A percentile compares a stretch with the other conserved stretches of the same genome.
Conservation (phyloP, 35 echinoderm and acorn worm species). For the Holothuria glaberrima region DNA sequence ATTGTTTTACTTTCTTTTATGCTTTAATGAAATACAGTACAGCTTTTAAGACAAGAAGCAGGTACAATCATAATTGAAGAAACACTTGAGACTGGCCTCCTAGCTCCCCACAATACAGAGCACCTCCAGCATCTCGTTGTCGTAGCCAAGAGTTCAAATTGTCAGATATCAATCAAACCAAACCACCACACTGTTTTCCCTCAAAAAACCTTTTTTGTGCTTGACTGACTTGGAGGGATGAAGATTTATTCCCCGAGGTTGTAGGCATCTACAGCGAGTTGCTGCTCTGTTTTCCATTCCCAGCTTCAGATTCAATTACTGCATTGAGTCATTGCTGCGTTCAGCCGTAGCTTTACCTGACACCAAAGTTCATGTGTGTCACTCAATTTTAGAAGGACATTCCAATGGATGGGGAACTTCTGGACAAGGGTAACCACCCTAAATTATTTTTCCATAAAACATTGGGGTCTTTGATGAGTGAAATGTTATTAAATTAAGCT, state of each 20-base stretch:
- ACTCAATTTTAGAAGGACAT: background rate
- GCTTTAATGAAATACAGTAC: too few relatives aligned
- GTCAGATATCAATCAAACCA: slow-evolving; percentile 60
- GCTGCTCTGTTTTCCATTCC: slow-evolving; percentile 29
- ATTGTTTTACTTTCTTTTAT: too few relatives aligned
- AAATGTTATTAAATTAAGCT: too few relatives aligned
- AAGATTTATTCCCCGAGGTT: slow-evolving; percentile 55
- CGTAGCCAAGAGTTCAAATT: slow-evolving; percentile 57
- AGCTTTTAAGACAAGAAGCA: too few relatives aligned
- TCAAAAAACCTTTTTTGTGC: slow-evolving; percentile 53
- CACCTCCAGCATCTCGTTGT: slow-evolving; percentile 1
- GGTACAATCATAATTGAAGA: slow-evolving; percentile 29
- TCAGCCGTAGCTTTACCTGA: slow-evolving; percentile 16
- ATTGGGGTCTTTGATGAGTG: too few relatives aligned
- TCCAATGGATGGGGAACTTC: too few relatives aligned
- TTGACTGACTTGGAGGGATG: slow-evolving; percentile 43
- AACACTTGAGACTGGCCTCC: slow-evolving; percentile 39
- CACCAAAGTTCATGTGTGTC: slow-evolving; percentile 15
- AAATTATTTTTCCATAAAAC: too few relatives aligned
- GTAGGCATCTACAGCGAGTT: slow-evolving; percentile 21
- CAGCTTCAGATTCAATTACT: slow-evolving; percentile 55
- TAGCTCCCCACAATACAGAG: background rate
- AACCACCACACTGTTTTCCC: slow-evolving; percentile 47
- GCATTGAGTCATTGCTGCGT: slow-evolving; percentile 53
- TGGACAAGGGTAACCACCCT: too few relatives aligned